Conservation (phyloP, 2,113 vertebrate genomes). For the Hydropotes inermis region DNA sequence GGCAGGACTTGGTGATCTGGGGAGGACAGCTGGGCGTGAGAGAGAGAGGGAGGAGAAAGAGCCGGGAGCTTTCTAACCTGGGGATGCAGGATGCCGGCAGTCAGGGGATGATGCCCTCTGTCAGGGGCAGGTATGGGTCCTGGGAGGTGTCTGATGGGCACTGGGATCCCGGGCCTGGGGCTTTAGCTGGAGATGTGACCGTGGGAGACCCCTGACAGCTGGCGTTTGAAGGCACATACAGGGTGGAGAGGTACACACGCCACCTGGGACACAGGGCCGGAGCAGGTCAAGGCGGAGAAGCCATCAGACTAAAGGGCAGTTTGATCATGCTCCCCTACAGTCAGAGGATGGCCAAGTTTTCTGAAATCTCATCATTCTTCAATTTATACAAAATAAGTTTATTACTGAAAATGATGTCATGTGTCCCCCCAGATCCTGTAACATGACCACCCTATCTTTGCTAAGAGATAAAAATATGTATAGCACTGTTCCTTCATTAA, state of each 20-base stretch:
- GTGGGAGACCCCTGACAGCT: background rate
- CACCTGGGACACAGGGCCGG: background rate
- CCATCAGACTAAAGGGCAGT: fast-evolving
- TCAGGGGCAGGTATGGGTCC: background rate
- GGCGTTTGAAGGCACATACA: background rate
- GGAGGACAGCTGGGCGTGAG: too few species aligned
- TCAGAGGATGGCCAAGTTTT: background rate
- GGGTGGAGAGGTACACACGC: background rate
- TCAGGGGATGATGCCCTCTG: background rate
- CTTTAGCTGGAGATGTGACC: fast-evolving
- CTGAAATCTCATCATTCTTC: background rate
- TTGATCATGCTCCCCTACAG: background rate
- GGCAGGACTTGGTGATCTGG: background rate
- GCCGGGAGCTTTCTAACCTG: background rate
- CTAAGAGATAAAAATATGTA: background rate
- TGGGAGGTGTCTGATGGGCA: background rate
- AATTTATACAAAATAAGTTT: background rate
- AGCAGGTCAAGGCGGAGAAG: background rate
- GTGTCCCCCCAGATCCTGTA: background rate
- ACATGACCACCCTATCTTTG: background rate
- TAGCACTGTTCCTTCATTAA: background rate
- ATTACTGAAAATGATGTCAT: background rate
- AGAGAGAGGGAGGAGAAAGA: background rate
- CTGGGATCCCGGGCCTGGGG: background rate
- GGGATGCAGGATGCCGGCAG: background rate